Evolutionary conservation across 1,140 invertebrate genomes (phyloP).

Genomic region (Eufriesea mexicana): DNA sequence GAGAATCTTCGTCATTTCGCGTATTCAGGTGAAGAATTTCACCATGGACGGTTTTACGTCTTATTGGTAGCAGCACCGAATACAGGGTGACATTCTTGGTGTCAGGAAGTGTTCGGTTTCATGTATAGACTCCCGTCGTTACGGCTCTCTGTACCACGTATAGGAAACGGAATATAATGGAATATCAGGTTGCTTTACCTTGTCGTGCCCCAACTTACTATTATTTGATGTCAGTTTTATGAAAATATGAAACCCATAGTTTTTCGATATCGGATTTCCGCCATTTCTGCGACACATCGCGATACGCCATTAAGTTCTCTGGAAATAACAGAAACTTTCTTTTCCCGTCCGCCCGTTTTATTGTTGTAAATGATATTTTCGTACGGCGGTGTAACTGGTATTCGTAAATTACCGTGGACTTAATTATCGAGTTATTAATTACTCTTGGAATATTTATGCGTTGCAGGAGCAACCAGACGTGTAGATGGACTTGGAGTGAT

Average conservation of each 20-base stretch:
- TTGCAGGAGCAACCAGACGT: no score
- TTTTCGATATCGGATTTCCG: conserved; percentile 11
- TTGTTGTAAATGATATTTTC: no score
- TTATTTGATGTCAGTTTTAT: conserved; percentile 26
- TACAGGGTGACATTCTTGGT: conserved; percentile 32
- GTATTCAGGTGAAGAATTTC: conserved; percentile 12
- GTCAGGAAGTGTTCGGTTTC: conserved; percentile 55
- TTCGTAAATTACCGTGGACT: no score
- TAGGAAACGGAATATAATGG: conserved; percentile 50
- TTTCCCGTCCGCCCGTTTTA: not conserved
- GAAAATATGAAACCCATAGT: conserved; percentile 43
- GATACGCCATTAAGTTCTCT: not conserved
- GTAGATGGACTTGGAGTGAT: no score
- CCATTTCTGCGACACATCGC: not conserved
- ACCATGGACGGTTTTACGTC: not conserved
- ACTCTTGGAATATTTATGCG: no score
- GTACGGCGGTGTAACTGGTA: not conserved
- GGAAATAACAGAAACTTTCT: not conserved
- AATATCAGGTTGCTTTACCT: conserved; percentile 48
- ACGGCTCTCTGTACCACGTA: conserved; percentile 39
- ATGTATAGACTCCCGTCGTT: conserved; percentile 43
- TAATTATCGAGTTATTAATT: no score
- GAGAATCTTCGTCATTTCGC: not conserved
- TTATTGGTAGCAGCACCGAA: conserved; percentile 22
- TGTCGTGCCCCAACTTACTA: conserved; percentile 16